These are phyloP conservation scores for Gorsachius goisagi DNA, from an alignment of 2,113 vertebrate species.

Conservation along the genomic window DNA sequence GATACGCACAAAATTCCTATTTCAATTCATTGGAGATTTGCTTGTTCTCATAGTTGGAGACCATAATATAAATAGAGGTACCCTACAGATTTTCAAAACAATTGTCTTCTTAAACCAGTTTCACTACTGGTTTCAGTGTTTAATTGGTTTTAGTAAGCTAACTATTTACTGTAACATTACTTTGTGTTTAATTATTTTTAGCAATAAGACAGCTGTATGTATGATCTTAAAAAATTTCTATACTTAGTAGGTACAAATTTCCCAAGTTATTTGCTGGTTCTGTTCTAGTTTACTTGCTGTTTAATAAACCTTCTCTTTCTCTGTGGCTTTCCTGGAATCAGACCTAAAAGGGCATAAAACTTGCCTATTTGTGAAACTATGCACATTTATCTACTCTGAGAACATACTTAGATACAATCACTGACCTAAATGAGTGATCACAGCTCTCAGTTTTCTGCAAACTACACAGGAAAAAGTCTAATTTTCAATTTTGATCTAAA, in stretches of 20 bases:
- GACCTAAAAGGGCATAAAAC: not conserved
- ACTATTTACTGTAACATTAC: not conserved
- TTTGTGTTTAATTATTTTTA: slow-evolving; percentile 1
- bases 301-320: not conserved
- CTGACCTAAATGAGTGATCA: not conserved
- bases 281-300: not conserved
- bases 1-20: not conserved
- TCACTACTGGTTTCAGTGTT: not conserved
- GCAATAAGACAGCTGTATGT: not conserved
- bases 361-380: not conserved
- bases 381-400: not conserved
- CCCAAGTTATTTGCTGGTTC: not conserved
- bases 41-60: not conserved
- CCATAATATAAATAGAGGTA: not conserved
- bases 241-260: not conserved
- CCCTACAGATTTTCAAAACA: not conserved
- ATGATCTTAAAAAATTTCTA: not conserved
- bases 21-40: not conserved
- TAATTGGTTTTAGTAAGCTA: not conserved
- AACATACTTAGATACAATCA: not conserved
- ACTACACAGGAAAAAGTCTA: not conserved
- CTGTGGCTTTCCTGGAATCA: not conserved
- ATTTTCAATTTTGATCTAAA: not conserved
- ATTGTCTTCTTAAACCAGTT: not conserved
- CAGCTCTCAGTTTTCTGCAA: not conserved